phyloP scores from a whole-genome alignment of 2,797 vertebrate genomes.

The Cynodonichthys magdalenae region DNA sequence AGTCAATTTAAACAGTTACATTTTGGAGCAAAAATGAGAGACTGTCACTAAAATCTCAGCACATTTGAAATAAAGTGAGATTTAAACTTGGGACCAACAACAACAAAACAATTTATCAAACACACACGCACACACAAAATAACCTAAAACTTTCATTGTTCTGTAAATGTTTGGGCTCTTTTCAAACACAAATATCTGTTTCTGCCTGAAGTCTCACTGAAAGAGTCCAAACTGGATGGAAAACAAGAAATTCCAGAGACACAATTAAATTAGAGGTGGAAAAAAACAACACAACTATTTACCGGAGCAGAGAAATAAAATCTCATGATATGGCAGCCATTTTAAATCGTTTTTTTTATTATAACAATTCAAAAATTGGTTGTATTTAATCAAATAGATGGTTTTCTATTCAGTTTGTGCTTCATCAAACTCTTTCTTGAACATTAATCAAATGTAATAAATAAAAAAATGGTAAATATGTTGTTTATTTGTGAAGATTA shows the following conservation, averaged over 20 bases:
- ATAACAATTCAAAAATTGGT: background rate
- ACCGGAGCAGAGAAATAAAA: background rate
- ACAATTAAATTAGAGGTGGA: slow-evolving; percentile 32
- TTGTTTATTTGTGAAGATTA: too few species aligned
- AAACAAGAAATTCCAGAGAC: slow-evolving; percentile 36
- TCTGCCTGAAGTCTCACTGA: background rate
- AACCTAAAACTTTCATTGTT: too few species aligned
- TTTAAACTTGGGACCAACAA: too few species aligned
- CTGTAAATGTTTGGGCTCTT: background rate
- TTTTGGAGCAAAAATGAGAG: too few species aligned
- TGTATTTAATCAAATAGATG: background rate
- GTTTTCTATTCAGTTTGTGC: too few species aligned
- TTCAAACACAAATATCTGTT: background rate
- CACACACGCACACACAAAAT: too few species aligned
- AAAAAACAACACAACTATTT: background rate
- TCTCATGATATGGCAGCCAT: background rate
- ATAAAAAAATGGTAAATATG: background rate
- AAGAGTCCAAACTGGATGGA: background rate
- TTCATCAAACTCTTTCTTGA: too few species aligned
- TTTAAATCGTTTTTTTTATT: background rate
- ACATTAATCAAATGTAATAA: too few species aligned
- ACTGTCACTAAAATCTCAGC: too few species aligned
- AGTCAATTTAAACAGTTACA: too few species aligned
- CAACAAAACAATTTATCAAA: too few species aligned
- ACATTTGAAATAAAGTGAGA: too few species aligned